Conservation (phyloP, 2,113 vertebrate species). For the Panthera uncia region DNA sequence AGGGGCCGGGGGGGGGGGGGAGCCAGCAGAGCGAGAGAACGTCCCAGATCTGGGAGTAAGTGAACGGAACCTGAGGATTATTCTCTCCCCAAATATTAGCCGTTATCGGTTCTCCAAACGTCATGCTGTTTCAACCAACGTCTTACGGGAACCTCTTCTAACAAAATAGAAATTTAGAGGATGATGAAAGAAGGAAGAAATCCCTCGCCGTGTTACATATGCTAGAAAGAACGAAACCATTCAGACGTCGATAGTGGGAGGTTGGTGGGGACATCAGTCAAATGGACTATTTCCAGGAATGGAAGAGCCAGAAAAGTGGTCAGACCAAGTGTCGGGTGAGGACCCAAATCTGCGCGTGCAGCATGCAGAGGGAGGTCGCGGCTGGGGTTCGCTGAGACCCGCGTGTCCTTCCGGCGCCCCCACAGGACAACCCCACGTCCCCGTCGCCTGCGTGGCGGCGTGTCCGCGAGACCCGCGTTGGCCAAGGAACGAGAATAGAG, state of each 20-base stretch:
- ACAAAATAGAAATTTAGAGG: neutral
- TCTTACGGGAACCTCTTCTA: neutral
- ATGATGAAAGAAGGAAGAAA: neutral
- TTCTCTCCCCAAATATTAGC: too few species aligned
- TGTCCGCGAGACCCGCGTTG: neutral
- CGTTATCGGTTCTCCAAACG: neutral
- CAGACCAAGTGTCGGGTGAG: neutral
- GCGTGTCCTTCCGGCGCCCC: accelerated
- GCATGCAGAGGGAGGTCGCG: neutral
- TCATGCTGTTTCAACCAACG: neutral
- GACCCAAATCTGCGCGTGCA: neutral
- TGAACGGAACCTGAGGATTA: neutral
- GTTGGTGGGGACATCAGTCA: neutral
- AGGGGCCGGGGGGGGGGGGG: too few species aligned
- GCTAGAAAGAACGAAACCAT: too few species aligned
- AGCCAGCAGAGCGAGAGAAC: neutral
- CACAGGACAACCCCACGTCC: accelerated
- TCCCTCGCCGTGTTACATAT: too few species aligned
- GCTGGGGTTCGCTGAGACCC: too few species aligned
- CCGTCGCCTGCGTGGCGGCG: too few species aligned
- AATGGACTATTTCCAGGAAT: neutral
- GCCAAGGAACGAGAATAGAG: accelerated
- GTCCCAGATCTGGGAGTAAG: neutral
- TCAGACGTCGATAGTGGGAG: too few species aligned
- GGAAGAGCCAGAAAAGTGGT: neutral